Evolutionary conservation across 2,888 invertebrate species (phyloP).

Genomic region (Hyposoter didymator): DNA sequence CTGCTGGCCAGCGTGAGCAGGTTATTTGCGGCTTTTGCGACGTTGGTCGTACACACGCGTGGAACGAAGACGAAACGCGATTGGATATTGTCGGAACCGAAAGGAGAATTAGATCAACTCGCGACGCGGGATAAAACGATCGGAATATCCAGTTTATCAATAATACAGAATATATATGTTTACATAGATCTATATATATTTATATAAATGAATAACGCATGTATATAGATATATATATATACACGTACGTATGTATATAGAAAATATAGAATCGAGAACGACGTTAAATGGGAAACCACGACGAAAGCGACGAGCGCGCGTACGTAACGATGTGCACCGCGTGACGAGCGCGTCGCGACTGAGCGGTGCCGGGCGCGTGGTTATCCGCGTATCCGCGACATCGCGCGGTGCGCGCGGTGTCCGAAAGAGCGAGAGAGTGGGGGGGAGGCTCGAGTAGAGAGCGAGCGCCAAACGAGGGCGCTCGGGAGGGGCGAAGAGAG

Average conservation of each 20-base stretch:
- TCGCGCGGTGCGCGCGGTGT: slow-evolving; percentile 70
- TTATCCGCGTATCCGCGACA: slow-evolving; percentile 74
- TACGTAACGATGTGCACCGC: slow-evolving; percentile 81
- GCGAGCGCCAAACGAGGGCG: slow-evolving; percentile 70
- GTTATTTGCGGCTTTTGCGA: neutral
- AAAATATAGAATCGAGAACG: slow-evolving; percentile 22
- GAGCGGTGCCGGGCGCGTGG: slow-evolving; percentile 81
- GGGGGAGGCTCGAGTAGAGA: slow-evolving; percentile 63
- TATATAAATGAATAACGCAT: neutral
- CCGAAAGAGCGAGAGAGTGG: slow-evolving; percentile 62
- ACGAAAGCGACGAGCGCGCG: slow-evolving; percentile 73
- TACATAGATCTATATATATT: neutral
- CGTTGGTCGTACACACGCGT: neutral
- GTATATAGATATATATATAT: slow-evolving; percentile 17
- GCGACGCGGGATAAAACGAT: neutral
- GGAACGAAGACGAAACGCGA: neutral
- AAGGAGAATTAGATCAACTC: neutral
- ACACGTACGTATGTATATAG: slow-evolving; percentile 2
- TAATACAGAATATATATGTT: neutral
- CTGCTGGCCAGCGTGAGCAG: slow-evolving; percentile 4
- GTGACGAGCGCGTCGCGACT: slow-evolving; percentile 84
- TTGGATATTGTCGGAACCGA: neutral
- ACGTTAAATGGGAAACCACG: slow-evolving; percentile 64
- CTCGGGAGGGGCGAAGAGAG: slow-evolving; percentile 53
- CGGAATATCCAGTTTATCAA: neutral